Conservation (phyloP, 2,113 vertebrate genomes). For the Maccullochella peelii region DNA sequence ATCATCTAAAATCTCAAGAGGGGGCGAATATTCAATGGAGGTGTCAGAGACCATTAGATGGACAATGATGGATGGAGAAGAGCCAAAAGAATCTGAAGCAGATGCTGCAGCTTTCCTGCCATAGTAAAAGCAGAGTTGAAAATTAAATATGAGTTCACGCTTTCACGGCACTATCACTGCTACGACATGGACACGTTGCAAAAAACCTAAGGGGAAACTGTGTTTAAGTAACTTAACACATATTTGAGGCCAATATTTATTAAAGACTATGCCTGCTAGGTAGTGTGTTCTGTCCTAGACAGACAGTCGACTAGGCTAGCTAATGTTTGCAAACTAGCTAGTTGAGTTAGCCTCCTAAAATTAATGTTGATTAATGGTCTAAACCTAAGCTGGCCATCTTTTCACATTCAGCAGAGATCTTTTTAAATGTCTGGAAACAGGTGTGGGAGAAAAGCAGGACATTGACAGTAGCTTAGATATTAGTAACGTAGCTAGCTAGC, state of each 20-base stretch:
- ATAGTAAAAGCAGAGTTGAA: slow-evolving; percentile 15
- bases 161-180: background rate
- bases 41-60: slow-evolving; percentile 69
- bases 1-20: slow-evolving; percentile 65
- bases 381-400: background rate
- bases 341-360: background rate
- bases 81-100: slow-evolving; percentile 57
- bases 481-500: too few species aligned
- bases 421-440: background rate
- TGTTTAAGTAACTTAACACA: background rate
- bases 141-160: background rate
- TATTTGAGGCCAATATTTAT: background rate
- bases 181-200: background rate
- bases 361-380: background rate
- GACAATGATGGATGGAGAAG: slow-evolving; percentile 60
- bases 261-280: background rate
- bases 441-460: background rate
- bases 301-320: background rate
- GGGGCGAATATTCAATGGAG: slow-evolving; percentile 59
- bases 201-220: background rate
- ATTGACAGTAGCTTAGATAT: background rate
- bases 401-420: background rate
- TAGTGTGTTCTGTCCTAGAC: background rate
- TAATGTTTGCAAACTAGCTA: background rate
- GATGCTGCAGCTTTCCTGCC: slow-evolving; percentile 33